A percentile compares a stretch with the other conserved stretches of the same genome.
phyloP scores from a whole-genome alignment of 2,113 vertebrate species.

The Takifugu bimaculatus region DNA sequence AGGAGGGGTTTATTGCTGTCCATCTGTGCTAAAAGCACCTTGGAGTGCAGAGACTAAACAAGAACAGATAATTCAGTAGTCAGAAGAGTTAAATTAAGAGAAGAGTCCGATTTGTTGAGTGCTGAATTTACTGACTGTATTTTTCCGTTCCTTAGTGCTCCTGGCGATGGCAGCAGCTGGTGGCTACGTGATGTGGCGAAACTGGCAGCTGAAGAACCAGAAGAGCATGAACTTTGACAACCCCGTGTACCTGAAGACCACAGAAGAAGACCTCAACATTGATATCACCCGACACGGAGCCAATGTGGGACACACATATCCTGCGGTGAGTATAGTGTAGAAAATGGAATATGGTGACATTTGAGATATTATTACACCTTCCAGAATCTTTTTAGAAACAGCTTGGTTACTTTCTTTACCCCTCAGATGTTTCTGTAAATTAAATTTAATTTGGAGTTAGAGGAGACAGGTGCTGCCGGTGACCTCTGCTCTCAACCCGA shows the following conservation, averaged over 20 bases:
- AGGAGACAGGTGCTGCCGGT: background rate
- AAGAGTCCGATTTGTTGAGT: no score
- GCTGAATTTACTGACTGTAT: background rate
- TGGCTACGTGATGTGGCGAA: conserved; percentile 91
- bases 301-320: conserved; percentile 94
- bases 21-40: background rate
- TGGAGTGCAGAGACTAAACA: background rate
- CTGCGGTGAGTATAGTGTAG: conserved; percentile 82
- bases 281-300: conserved; percentile 87
- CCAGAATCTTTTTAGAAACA: no score
- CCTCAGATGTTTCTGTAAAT: background rate
- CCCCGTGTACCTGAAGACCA: conserved; percentile 97
- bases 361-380: background rate
- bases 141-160: conserved; percentile 73
- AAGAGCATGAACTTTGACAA: conserved; percentile 99
- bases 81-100: no score
- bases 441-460: background rate
- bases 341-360: background rate
- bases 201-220: conserved; percentile 96
- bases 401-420: background rate
- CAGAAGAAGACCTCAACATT: conserved; percentile 93
- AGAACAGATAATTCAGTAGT: background rate
- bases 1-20: background rate
- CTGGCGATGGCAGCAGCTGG: conserved; percentile 80
- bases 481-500: conserved; percentile 18